phyloP scores from a whole-genome alignment of 2,797 vertebrate genomes.

The Myotis pilosus region DNA sequence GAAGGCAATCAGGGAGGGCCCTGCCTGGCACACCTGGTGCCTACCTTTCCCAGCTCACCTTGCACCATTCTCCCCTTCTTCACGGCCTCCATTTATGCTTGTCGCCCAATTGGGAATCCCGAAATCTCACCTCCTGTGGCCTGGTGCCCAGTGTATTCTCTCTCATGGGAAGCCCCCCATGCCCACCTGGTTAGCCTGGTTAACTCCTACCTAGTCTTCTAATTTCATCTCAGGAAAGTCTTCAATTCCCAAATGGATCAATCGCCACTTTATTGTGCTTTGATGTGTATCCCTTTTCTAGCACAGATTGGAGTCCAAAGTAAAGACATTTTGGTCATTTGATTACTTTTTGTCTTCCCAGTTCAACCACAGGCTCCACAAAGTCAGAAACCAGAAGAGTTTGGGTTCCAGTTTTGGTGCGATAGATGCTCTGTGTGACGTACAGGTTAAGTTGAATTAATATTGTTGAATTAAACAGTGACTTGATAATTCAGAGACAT shows the following conservation, averaged over 20 bases:
- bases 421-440: background rate
- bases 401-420: background rate
- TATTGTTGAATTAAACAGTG: background rate
- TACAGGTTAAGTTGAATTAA: background rate
- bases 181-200: background rate
- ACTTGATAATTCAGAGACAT: background rate
- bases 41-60: background rate
- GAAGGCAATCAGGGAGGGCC: background rate
- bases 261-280: accelerated
- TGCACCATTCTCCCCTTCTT: background rate
- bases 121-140: background rate
- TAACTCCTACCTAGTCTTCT: background rate
- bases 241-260: background rate
- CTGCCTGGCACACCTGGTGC: accelerated
- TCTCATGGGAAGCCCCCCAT: background rate
- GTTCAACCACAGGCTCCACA: background rate
- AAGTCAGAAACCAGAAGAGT: background rate
- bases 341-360: background rate
- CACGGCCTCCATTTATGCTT: background rate
- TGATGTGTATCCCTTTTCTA: background rate
- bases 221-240: background rate
- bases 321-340: background rate
- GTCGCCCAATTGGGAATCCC: background rate
- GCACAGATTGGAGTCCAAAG: background rate
- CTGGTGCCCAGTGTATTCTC: background rate